These are phyloP conservation scores for Odontocolon sp. DNA, from an alignment of 2,888 invertebrate genomes.

Conservation along the genomic window DNA sequence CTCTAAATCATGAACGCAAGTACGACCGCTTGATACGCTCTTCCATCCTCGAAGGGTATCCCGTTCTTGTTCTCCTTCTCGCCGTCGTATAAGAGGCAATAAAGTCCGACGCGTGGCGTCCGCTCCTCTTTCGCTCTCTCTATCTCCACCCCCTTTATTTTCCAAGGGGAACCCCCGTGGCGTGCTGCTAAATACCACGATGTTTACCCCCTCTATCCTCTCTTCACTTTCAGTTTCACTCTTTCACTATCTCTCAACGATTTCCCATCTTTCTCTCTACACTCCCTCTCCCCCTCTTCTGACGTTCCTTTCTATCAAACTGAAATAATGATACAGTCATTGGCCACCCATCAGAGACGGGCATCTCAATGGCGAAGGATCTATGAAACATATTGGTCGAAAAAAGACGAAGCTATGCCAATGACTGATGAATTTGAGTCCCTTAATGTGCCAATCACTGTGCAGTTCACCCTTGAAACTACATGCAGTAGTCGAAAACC, in stretches of 20 bases:
- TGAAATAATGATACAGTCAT: no score
- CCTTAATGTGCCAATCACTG: no score
- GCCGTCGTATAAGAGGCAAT: conserved; percentile 72
- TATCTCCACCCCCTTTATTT: conserved; percentile 65
- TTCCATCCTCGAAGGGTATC: conserved; percentile 27
- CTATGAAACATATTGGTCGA: no score
- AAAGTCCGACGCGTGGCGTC: conserved; percentile 76
- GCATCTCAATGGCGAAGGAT: no score
- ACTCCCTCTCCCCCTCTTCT: conserved; percentile 43
- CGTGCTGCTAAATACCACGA: conserved; percentile 75
- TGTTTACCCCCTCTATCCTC: no score
- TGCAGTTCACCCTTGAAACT: no score
- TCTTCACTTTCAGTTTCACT: conserved; percentile 19
- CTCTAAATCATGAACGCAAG: no score
- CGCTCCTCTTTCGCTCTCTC: conserved; percentile 26
- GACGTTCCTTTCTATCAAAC: no score
- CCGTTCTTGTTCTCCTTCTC: conserved; percentile 43
- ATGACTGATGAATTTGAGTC: no score
- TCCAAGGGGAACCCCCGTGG: conserved; percentile 70
- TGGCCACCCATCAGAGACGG: no score
- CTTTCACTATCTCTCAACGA: conserved; percentile 4
- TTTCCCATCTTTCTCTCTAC: conserved; percentile 34
- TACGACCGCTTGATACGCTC: conserved; percentile 43
- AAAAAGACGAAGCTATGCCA: no score
- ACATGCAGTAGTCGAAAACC: no score